Conservation (phyloP, 2,113 vertebrate genomes). For the Monarcha castaneiventris region DNA sequence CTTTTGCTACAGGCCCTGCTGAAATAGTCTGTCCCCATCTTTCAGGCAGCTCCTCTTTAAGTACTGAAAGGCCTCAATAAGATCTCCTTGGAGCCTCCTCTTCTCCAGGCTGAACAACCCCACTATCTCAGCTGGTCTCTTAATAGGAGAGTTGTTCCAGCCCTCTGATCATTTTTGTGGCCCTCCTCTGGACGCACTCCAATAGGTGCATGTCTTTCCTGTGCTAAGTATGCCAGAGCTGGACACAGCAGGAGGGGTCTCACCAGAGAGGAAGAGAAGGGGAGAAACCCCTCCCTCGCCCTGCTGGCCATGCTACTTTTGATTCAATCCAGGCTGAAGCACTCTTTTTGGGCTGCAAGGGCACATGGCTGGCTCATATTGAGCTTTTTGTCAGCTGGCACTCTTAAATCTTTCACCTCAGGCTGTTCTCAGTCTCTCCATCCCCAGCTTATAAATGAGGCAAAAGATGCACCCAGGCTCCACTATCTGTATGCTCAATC, state of each 20-base stretch:
- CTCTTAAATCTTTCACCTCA: fast-evolving
- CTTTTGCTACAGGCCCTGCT: fast-evolving
- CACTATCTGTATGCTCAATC: background rate
- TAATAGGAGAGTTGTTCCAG: background rate
- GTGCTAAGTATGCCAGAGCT: background rate
- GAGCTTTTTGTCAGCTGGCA: background rate
- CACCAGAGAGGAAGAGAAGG: background rate
- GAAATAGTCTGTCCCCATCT: background rate
- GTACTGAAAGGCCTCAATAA: too few species aligned
- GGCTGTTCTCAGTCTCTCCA: background rate
- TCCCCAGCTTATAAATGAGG: background rate
- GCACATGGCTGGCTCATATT: fast-evolving
- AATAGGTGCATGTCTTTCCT: background rate
- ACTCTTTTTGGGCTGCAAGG: background rate
- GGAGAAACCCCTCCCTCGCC: fast-evolving
- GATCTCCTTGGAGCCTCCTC: background rate
- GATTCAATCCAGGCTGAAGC: too few species aligned
- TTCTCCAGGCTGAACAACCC: background rate
- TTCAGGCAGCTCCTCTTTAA: too few species aligned
- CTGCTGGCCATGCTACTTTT: background rate
- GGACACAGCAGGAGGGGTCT: background rate
- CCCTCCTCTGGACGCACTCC: background rate
- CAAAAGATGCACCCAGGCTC: background rate
- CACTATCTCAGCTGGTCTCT: background rate
- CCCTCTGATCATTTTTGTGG: background rate